A percentile compares a stretch with the other conserved stretches of the same genome.
Conservation (phyloP, 1,140 invertebrate species). For the Eupristina koningsbergeri region DNA sequence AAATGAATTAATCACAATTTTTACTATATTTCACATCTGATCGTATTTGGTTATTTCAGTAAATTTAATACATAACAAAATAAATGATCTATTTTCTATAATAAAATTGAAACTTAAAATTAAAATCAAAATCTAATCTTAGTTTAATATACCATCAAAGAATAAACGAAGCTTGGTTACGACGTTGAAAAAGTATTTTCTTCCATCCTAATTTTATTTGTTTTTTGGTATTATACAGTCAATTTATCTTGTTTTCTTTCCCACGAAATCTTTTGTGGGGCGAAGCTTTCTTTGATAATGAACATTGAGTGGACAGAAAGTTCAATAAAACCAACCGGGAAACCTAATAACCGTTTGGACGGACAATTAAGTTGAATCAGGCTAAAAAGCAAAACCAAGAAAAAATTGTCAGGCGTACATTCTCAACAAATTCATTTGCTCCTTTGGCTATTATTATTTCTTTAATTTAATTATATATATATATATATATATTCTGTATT, state of each 20-base stretch:
- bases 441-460: constrained; percentile 11
- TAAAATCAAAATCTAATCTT: no score
- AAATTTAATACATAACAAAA: no score
- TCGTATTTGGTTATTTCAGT: no score
- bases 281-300: neutral
- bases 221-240: neutral
- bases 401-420: constrained; percentile 1
- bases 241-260: neutral
- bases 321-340: constrained; percentile 28
- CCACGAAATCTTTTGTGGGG: neutral
- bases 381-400: neutral
- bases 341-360: constrained; percentile 12
- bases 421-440: neutral
- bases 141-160: no score
- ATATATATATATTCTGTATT: no score
- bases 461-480: neutral
- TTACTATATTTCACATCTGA: no score
- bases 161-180: no score
- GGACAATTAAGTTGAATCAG: constrained; percentile 6
- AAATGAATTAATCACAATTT: no score
- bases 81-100: no score
- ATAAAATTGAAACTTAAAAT: no score
- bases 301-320: neutral
- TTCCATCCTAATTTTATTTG: neutral
- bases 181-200: neutral